A percentile compares a stretch with the other conserved stretches of the same genome.
Conservation (phyloP, 2,113 vertebrate genomes). For the Atlantisia rogersi region DNA sequence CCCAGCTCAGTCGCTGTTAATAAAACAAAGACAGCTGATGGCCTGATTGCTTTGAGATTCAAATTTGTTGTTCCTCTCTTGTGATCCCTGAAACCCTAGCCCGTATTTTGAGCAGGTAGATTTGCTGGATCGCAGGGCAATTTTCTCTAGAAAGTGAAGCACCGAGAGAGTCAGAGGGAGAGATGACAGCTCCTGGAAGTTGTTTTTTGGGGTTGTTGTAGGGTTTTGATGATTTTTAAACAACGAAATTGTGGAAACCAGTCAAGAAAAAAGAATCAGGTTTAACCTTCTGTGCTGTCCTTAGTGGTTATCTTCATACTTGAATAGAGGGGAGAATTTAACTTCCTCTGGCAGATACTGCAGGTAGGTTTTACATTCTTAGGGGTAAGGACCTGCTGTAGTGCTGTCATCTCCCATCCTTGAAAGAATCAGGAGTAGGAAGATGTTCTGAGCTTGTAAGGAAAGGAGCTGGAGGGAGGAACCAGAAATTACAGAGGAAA, state of each 20-base stretch:
- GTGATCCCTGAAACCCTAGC: not conserved
- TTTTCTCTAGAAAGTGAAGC: not conserved
- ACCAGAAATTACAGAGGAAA: not conserved
- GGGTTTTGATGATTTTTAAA: not conserved
- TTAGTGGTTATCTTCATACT: accelerated
- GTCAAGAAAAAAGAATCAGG: not conserved
- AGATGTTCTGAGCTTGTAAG: not conserved
- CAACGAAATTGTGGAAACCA: not conserved
- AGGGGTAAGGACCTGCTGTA: not conserved
- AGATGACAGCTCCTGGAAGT: not conserved
- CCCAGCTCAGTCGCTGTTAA: conserved; percentile 35
- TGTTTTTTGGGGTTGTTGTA: not conserved
- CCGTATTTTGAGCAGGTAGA: not conserved
- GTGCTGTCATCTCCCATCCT: not conserved
- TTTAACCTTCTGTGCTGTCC: not conserved
- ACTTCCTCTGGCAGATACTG: not conserved
- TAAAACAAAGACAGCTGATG: conserved; percentile 57
- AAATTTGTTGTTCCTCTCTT: conserved; percentile 23
- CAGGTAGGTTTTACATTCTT: not conserved
- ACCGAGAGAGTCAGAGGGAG: not conserved
- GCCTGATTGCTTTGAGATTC: conserved; percentile 43
- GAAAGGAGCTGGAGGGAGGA: not conserved
- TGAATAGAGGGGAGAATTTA: not conserved
- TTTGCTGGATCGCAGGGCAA: not conserved
- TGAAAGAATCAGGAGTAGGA: not conserved